Base-by-base conservation (phyloP, 1,140 invertebrate species). In the Pseudachorutes palmiensis region DNA sequence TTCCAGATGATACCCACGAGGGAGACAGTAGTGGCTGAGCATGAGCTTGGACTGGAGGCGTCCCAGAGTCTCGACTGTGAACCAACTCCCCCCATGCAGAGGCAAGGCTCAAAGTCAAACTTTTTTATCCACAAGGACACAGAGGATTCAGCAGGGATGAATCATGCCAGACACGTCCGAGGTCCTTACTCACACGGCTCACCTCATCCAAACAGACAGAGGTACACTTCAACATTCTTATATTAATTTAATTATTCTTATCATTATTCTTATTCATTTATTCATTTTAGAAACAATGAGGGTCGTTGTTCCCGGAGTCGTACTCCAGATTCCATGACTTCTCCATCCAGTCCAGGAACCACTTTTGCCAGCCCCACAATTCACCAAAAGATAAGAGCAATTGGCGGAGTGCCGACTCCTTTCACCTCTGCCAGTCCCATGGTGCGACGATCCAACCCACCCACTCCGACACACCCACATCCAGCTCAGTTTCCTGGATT, bases 61-160 rank as follows among this genome's bases (percentile, higher is more conserved):
- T 91, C 91, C 33, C 91, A 94, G 78, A 90, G 89, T 41, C 88
- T 92, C 75, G 92, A 95, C 81, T 94, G 92, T 80, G 92, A 95
- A 78, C 91, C 92, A 31, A 93, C 92, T 69, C 91, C 92, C 30
- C 89, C 91, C 19, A 81, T 92, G 65, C 90, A 92, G 78, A 83
- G 91, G 72, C 89, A 93, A 71, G 92, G 91, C 74, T 94, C 92
- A 51, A 89, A 91, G 77, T 92, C 84, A 74, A 96, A 95, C 80
- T 91, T 96, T 79, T 95, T 94, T 82, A 82, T 91, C 76, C 86
- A 87, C 61, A 85, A 87, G 68, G 80, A 83, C 62, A 74, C 78
- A 80, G 74, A 74, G 65, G 80, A 83, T 71, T 41, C 32, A 22
- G 49, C 49, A 3, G 55, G 60, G 26, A 29, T 33, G 14, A 57